Conservation (phyloP, 2,113 vertebrate species). For the Pipa parva region DNA sequence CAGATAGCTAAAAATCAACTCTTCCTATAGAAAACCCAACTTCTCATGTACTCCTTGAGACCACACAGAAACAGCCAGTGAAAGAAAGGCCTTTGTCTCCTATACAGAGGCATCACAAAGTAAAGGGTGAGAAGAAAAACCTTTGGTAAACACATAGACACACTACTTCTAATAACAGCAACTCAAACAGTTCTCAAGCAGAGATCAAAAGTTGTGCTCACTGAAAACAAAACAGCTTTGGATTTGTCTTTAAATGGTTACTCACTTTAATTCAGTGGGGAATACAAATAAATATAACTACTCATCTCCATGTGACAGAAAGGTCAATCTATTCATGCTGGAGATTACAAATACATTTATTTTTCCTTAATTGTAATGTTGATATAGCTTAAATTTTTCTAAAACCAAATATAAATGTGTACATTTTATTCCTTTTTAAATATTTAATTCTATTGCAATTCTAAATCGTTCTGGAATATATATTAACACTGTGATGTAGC, state of each 20-base stretch:
- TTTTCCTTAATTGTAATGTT: too few relatives aligned
- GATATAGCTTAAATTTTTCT: too few relatives aligned
- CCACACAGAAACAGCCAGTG: slow-evolving; percentile 64
- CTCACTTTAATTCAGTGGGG: slow-evolving; percentile 19
- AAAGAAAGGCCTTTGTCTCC: slow-evolving; percentile 52
- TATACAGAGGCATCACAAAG: slow-evolving; percentile 49
- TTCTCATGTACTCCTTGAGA: slow-evolving; percentile 58
- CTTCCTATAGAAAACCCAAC: slow-evolving; percentile 45
- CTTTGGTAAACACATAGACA: slow-evolving; percentile 59
- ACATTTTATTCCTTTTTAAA: too few relatives aligned
- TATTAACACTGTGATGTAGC: too few relatives aligned
- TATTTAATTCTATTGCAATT: too few relatives aligned
- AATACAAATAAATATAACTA: slow-evolving; percentile 36
- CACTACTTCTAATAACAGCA: slow-evolving; percentile 53
- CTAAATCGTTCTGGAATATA: too few relatives aligned
- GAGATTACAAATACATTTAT: not conserved
- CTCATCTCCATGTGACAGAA: slow-evolving; percentile 40
- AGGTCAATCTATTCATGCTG: slow-evolving; percentile 48
- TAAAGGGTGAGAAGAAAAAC: slow-evolving; percentile 54
- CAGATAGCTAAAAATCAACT: slow-evolving; percentile 45
- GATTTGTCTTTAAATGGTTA: slow-evolving; percentile 39
- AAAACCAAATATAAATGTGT: too few relatives aligned
- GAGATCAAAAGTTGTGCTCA: slow-evolving; percentile 59
- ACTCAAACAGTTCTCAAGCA: slow-evolving; percentile 56
- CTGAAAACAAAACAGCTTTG: slow-evolving; percentile 25